Conservation (phyloP, 2,113 vertebrate genomes). For the Agapornis roseicollis region DNA sequence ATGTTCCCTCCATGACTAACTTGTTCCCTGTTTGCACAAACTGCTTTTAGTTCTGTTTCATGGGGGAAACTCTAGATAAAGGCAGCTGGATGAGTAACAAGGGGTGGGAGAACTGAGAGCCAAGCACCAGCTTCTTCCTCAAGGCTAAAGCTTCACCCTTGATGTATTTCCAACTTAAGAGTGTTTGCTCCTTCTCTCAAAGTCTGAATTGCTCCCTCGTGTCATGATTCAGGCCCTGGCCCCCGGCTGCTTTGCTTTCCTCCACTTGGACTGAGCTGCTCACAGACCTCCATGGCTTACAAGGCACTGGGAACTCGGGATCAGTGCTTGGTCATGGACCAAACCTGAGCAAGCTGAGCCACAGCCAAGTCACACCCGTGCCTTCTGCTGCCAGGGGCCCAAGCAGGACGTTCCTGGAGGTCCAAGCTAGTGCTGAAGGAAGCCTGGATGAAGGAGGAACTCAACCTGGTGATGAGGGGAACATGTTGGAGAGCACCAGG, state of each 20-base stretch:
- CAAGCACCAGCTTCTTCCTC: neutral
- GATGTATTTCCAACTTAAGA: neutral
- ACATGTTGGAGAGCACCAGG: neutral
- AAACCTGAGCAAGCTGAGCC: neutral
- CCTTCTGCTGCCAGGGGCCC: neutral
- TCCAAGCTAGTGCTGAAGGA: neutral
- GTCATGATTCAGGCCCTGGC: constrained; percentile 53
- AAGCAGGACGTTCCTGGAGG: neutral
- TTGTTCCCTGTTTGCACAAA: neutral
- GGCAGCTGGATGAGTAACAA: neutral
- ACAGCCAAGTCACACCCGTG: neutral
- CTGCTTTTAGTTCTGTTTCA: neutral
- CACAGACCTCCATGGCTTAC: neutral
- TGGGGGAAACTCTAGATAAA: neutral
- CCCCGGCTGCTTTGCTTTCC: constrained; percentile 1
- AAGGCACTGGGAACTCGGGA: neutral
- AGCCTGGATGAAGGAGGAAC: neutral
- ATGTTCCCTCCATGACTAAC: neutral
- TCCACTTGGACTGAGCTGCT: constrained; percentile 3
- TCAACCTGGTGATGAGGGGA: neutral
- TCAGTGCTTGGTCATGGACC: neutral
- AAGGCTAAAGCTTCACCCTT: neutral
- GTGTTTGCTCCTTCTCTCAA: neutral
- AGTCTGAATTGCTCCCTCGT: constrained; percentile 61
- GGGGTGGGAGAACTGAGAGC: neutral